A percentile compares a stretch with the other conserved stretches of the same genome.
Evolutionary conservation across 2,113 vertebrate genomes (phyloP).

Genomic region (Ptilonorhynchus violaceus): DNA sequence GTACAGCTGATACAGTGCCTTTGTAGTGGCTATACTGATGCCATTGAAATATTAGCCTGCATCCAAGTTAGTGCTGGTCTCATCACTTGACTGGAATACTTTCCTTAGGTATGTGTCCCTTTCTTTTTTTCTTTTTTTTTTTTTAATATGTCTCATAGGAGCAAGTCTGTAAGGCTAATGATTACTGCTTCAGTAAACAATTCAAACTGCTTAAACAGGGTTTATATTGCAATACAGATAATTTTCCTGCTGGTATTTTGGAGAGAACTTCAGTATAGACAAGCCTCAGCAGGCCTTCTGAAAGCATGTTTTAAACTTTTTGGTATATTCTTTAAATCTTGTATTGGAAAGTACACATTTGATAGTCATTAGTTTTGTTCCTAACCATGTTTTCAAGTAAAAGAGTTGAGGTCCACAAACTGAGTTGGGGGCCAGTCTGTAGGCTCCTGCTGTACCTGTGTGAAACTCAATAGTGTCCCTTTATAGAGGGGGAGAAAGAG

Average conservation of each 20-base stretch:
- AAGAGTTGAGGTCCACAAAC: neutral
- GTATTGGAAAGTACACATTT: neutral
- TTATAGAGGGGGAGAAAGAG: neutral
- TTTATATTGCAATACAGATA: constrained; percentile 1
- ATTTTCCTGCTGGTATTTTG: constrained; percentile 26
- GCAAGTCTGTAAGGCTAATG: neutral
- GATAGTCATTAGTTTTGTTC: neutral
- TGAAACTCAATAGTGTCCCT: neutral
- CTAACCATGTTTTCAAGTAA: neutral
- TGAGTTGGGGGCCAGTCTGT: neutral
- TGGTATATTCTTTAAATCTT: neutral
- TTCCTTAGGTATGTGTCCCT: neutral
- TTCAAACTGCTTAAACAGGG: neutral
- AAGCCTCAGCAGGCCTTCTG: neutral
- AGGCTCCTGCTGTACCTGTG: neutral
- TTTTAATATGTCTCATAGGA: neutral
- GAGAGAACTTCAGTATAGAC: neutral
- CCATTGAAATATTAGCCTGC: neutral
- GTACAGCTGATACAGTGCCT: neutral
- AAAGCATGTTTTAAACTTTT: neutral
- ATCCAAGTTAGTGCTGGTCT: neutral
- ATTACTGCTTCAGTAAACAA: constrained; percentile 18
- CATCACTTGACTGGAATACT: neutral
- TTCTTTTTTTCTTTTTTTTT: neutral
- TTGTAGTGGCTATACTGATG: neutral